A percentile compares a stretch with the other conserved stretches of the same genome.
These are phyloP conservation scores for Hipparchia sbordonii DNA, from an alignment of 2,888 invertebrate genomes.

Conservation along the genomic window DNA sequence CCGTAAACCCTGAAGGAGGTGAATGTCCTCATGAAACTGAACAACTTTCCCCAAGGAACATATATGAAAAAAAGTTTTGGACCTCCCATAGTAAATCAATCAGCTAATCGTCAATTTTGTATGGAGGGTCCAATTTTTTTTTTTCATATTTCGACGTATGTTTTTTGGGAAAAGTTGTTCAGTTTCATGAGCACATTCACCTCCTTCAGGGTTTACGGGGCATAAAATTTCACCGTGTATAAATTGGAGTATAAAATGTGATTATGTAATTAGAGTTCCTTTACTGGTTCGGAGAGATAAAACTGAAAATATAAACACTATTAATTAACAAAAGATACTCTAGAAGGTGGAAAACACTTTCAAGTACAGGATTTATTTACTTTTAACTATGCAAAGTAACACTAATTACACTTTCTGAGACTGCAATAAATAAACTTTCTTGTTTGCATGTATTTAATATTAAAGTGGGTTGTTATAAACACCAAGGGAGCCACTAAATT, in stretches of 20 bases:
- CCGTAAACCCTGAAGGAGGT: too few relatives aligned
- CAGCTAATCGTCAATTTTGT: too few relatives aligned
- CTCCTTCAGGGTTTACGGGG: too few relatives aligned
- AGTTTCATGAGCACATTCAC: too few relatives aligned
- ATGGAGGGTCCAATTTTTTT: too few relatives aligned
- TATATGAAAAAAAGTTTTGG: too few relatives aligned
- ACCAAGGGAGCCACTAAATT: slow-evolving; percentile 8
- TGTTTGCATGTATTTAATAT: slow-evolving; percentile 19
- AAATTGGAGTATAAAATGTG: neutral
- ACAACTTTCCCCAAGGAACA: too few relatives aligned
- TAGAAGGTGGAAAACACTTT: slow-evolving; percentile 17
- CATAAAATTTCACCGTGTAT: too few relatives aligned
- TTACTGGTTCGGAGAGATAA: neutral
- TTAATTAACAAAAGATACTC: slow-evolving; percentile 17
- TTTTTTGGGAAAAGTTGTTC: too few relatives aligned
- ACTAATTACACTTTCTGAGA: slow-evolving; percentile 25
- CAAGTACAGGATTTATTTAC: slow-evolving; percentile 21
- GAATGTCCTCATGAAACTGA: too few relatives aligned
- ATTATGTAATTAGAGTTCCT: neutral
- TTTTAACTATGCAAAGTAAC: slow-evolving; percentile 26
- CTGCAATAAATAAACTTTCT: slow-evolving; percentile 19
- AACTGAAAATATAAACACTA: neutral
- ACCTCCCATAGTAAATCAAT: too few relatives aligned
- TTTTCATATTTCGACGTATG: too few relatives aligned
- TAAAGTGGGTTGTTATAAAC: slow-evolving; percentile 13